Percentiles rank a stretch among this genome's conserved stretches.
Conservation (phyloP, 2,888 invertebrate species). For the Pollenia labialis region DNA sequence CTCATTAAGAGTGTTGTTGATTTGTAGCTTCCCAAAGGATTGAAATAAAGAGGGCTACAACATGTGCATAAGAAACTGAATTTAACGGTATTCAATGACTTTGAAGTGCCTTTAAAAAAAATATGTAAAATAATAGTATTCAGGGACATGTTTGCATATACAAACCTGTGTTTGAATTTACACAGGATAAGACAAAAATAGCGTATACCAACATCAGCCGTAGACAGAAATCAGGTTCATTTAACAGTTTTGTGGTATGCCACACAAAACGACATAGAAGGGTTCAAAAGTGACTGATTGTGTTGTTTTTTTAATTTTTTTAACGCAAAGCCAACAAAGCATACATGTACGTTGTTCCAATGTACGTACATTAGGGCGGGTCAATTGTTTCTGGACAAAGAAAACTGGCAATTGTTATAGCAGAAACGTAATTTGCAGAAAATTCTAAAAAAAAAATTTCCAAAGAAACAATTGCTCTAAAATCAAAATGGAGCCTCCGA, state of each 20-base stretch:
- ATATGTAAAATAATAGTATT: neutral
- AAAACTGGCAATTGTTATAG: no score
- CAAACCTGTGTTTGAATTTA: neutral
- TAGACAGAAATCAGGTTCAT: slow-evolving; percentile 58
- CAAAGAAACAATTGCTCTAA: no score
- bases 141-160: neutral
- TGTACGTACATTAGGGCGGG: neutral
- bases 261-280: slow-evolving; percentile 44
- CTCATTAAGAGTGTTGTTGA: no score
- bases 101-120: no score
- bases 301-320: slow-evolving; percentile 40
- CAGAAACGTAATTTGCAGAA: no score
- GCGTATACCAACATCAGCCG: neutral
- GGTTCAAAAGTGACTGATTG: slow-evolving; percentile 46
- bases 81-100: no score
- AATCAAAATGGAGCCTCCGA: no score
- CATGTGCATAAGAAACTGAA: no score
- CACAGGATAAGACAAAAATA: slow-evolving; percentile 15
- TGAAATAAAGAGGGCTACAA: no score
- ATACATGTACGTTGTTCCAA: neutral
- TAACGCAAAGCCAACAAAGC: neutral
- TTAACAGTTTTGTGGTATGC: slow-evolving; percentile 54
- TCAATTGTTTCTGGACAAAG: no score
- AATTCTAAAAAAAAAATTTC: no score
- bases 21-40: no score